Evolutionary conservation across 2,888 invertebrate species (phyloP).

Genomic region (Drosophila anomalata): DNA sequence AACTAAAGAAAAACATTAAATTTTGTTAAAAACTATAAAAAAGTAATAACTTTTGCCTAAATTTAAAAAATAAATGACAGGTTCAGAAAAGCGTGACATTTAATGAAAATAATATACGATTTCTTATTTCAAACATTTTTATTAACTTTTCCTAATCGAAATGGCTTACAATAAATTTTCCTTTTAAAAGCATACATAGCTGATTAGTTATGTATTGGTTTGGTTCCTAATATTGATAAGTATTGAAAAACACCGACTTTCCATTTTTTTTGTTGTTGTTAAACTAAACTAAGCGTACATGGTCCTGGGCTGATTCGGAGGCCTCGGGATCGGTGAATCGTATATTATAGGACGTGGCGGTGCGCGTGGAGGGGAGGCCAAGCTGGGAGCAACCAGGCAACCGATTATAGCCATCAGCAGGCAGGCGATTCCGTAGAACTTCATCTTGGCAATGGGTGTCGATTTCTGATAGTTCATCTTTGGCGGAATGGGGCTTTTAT

Average conservation of each 20-base stretch:
- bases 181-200: not conserved
- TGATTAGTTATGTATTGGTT: not conserved
- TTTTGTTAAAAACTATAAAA: not conserved
- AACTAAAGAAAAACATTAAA: not conserved
- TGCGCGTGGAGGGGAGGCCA: conserved; percentile 9
- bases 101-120: not conserved
- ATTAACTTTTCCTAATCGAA: not conserved
- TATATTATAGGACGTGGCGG: conserved; percentile 47
- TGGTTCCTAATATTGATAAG: not conserved
- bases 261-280: not conserved
- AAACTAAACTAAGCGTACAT: conserved; percentile 55
- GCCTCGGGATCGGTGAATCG: conserved; percentile 51
- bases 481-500: conserved; percentile 38
- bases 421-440: conserved; percentile 46
- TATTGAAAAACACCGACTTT: not conserved
- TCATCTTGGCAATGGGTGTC: conserved; percentile 44
- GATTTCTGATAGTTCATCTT: conserved; percentile 14
- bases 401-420: conserved; percentile 39
- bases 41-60: not conserved
- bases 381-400: conserved; percentile 9
- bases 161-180: not conserved
- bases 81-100: not conserved
- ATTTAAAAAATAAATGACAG: not conserved
- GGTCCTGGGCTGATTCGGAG: conserved; percentile 47
- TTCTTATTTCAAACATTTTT: not conserved